Evolutionary conservation across 35 echinoderm and acorn worm species (phyloP).

Genomic region (Hemicentrotus pulcherrimus): DNA sequence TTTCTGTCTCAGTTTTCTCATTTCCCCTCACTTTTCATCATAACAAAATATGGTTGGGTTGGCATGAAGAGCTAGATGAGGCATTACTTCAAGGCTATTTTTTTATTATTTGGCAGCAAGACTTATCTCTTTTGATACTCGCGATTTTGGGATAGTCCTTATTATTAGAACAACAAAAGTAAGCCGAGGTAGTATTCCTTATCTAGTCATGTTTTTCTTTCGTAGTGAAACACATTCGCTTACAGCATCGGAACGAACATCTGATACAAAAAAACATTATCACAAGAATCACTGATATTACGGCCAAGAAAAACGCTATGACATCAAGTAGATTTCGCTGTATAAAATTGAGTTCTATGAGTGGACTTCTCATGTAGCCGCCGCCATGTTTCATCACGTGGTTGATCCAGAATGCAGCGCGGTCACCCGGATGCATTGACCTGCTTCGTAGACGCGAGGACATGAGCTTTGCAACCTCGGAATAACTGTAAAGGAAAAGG

Average conservation of each 20-base stretch:
- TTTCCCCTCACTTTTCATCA: too few relatives aligned
- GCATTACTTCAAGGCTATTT: too few relatives aligned
- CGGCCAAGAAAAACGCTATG: not conserved
- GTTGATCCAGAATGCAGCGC: conserved; percentile 40
- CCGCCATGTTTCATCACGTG: conserved; percentile 60
- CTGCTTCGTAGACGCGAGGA: conserved; percentile 41
- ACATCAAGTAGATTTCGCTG: conserved; percentile 58
- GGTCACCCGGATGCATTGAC: conserved; percentile 34
- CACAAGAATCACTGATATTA: conserved; percentile 11
- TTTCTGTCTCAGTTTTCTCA: not conserved
- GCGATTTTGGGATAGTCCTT: too few relatives aligned
- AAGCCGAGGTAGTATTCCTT: not conserved
- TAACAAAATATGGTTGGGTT: too few relatives aligned
- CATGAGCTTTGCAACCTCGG: not conserved
- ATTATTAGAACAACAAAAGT: too few relatives aligned
- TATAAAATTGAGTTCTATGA: conserved; percentile 51
- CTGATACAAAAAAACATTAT: not conserved
- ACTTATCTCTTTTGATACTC: too few relatives aligned
- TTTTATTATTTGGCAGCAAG: too few relatives aligned
- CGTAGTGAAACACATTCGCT: not conserved
- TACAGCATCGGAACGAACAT: not conserved
- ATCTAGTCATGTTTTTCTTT: not conserved
- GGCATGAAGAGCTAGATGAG: too few relatives aligned
- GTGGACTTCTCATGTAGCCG: conserved; percentile 47
- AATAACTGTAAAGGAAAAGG: conserved; percentile 46